These are phyloP conservation scores for Psittacara wagleri DNA, from an alignment of 2,113 vertebrate genomes.

Conservation along the genomic window DNA sequence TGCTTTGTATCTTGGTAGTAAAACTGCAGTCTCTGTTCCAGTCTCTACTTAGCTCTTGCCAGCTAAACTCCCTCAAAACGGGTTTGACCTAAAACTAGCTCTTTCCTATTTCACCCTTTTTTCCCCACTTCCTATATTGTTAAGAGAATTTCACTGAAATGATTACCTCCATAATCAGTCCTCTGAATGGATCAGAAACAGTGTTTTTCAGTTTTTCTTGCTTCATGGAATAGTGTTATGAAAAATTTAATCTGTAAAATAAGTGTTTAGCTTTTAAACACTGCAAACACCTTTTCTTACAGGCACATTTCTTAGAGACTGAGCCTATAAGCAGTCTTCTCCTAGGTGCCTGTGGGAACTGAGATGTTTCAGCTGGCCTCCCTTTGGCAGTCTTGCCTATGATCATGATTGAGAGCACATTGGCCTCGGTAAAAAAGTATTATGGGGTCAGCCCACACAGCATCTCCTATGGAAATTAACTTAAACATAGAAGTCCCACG, in stretches of 20 bases:
- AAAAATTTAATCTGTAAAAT: background rate
- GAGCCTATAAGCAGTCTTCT: background rate
- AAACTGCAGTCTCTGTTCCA: background rate
- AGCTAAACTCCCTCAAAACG: background rate
- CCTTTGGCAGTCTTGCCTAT: background rate
- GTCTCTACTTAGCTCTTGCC: background rate
- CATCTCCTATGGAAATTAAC: background rate
- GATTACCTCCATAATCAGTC: background rate
- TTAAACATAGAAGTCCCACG: background rate
- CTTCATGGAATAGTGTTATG: fast-evolving
- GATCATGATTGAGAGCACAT: fast-evolving
- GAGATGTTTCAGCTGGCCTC: background rate
- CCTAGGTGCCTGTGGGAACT: background rate
- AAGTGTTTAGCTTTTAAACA: background rate
- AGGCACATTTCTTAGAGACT: background rate
- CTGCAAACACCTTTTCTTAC: background rate
- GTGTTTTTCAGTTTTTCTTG: background rate
- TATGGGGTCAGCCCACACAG: background rate
- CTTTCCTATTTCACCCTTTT: background rate
- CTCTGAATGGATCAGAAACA: background rate
- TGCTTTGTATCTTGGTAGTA: background rate
- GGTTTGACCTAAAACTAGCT: background rate
- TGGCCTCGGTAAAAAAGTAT: fast-evolving
- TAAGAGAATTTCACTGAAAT: background rate
- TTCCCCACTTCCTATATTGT: fast-evolving